phyloP scores from a whole-genome alignment of 1,140 invertebrate genomes.

The Tetramorium alpestre region DNA sequence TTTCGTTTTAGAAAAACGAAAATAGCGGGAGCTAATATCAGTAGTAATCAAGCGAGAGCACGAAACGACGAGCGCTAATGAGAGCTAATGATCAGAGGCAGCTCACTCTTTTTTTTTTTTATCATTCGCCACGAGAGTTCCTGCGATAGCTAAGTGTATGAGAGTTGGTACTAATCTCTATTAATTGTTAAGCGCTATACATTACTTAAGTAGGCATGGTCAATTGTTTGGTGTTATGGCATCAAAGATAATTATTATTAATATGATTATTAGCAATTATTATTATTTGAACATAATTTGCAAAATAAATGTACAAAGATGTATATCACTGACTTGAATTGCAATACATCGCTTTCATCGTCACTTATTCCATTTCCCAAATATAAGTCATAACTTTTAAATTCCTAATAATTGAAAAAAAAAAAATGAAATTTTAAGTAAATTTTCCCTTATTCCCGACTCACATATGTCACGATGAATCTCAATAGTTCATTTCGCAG shows the following conservation, averaged over 20 bases:
- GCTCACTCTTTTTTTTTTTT: conserved; percentile 45
- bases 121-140: conserved; percentile 60
- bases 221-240: conserved; percentile 68
- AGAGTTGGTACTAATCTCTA: conserved; percentile 64
- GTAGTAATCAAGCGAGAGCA: not conserved
- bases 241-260: conserved; percentile 64
- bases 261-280: conserved; percentile 49
- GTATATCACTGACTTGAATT: conserved; percentile 37
- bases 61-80: not conserved
- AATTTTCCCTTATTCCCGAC: not conserved
- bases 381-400: not conserved
- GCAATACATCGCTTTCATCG: not conserved
- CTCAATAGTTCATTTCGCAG: not conserved
- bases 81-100: conserved; percentile 8
- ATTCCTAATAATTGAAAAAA: not conserved
- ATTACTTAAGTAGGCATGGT: conserved; percentile 68
- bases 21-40: not conserved
- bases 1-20: not conserved
- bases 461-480: not conserved
- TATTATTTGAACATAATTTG: conserved; percentile 60
- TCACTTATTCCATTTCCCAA: conserved; percentile 1
- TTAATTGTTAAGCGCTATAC: conserved; percentile 68
- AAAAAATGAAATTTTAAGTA: not conserved
- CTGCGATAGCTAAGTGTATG: conserved; percentile 54
- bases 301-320: conserved; percentile 74